phyloP scores from a whole-genome alignment of 1,140 invertebrate species.

The Nomia melanderi region DNA sequence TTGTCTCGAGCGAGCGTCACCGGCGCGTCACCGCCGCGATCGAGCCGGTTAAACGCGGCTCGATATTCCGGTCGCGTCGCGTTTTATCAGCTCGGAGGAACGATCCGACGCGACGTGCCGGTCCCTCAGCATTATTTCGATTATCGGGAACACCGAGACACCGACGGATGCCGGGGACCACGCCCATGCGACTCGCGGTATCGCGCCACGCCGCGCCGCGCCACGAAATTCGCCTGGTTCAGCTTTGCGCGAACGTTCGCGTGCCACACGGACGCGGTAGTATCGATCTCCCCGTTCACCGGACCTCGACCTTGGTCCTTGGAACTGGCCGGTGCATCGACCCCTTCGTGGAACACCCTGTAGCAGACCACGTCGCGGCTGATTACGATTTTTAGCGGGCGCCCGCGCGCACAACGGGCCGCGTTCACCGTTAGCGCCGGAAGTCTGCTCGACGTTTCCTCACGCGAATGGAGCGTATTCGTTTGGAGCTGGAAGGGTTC shows the following conservation, averaged over 20 bases:
- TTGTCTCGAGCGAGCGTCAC: constrained; percentile 3
- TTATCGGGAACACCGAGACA: not conserved
- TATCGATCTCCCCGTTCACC: constrained; percentile 71
- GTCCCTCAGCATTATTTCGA: not conserved
- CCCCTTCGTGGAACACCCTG: constrained; percentile 48
- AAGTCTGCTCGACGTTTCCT: constrained; percentile 2
- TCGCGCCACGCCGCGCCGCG: constrained; percentile 10
- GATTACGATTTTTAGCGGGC: too few species aligned
- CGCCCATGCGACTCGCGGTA: constrained; percentile 52
- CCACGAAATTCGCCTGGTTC: not conserved
- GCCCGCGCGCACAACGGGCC: not conserved
- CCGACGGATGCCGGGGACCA: constrained; percentile 31
- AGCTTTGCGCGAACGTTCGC: constrained; percentile 41
- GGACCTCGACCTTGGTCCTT: constrained; percentile 78
- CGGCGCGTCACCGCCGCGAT: constrained; percentile 24
- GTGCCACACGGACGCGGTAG: not conserved
- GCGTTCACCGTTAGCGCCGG: constrained; percentile 4
- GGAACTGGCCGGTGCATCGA: constrained; percentile 57
- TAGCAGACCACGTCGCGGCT: constrained; percentile 4
- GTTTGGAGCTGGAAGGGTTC: too few species aligned
- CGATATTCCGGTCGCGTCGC: not conserved
- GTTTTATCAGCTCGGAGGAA: constrained; percentile 8
- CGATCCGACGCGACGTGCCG: not conserved
- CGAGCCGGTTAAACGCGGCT: not conserved
- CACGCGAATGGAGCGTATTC: not conserved